A percentile compares a stretch with the other conserved stretches of the same genome.
Conservation (phyloP, 2,113 vertebrate genomes). For the Osmerus mordax region DNA sequence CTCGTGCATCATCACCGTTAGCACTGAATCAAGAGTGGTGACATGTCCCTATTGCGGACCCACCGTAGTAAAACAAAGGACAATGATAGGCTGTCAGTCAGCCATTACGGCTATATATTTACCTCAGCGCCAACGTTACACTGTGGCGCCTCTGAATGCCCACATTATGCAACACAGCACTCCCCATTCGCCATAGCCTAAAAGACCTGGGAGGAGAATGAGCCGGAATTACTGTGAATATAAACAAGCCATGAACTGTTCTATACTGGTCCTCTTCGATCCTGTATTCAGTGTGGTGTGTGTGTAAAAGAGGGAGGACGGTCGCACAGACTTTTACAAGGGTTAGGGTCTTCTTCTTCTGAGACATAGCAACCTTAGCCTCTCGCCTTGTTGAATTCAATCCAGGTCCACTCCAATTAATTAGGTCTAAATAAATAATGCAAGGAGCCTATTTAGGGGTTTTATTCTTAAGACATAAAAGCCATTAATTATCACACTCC, state of each 20-base stretch:
- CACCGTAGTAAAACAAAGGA: conserved; percentile 31
- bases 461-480: conserved; percentile 74
- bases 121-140: neutral
- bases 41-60: conserved; percentile 22
- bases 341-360: conserved; percentile 20
- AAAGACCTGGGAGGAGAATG: conserved; percentile 5
- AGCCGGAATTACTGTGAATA: conserved; percentile 14
- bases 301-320: conserved; percentile 17
- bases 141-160: conserved; percentile 5
- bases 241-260: conserved; percentile 11
- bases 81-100: conserved; percentile 13
- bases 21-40: conserved; percentile 41
- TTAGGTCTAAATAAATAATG: conserved; percentile 78
- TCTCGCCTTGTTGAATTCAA: conserved; percentile 62
- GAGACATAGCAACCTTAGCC: conserved; percentile 29
- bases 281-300: conserved; percentile 10
- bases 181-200: neutral
- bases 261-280: conserved; percentile 6
- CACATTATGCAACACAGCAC: conserved; percentile 4
- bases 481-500: conserved; percentile 70
- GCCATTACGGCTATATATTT: conserved; percentile 25
- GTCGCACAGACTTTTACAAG: conserved; percentile 27
- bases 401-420: conserved; percentile 73
- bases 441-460: conserved; percentile 64
- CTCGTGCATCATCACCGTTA: conserved; percentile 41